A percentile compares a stretch with the other conserved stretches of the same genome.
These are phyloP conservation scores for Tyria jacobaeae DNA, from an alignment of 2,888 invertebrate species.

Conservation along the genomic window DNA sequence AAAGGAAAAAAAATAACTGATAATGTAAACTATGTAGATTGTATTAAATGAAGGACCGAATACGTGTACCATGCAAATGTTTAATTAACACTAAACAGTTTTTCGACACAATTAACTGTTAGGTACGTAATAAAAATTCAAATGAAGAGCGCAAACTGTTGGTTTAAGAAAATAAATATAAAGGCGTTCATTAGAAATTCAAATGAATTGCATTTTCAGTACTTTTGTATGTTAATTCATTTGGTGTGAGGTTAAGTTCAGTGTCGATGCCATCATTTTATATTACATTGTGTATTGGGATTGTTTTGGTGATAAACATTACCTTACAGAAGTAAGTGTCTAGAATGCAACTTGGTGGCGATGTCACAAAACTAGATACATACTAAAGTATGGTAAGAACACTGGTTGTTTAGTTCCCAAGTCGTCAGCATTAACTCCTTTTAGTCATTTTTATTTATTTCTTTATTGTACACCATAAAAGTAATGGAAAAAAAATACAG, in stretches of 20 bases:
- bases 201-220: constrained; percentile 80
- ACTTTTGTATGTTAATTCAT: constrained; percentile 83
- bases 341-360: neutral
- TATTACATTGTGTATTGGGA: constrained; percentile 57
- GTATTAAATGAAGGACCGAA: constrained; percentile 26
- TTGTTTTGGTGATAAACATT: constrained; percentile 23
- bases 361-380: neutral
- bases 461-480: too few relatives aligned
- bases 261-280: constrained; percentile 72
- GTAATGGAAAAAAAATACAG: too few relatives aligned
- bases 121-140: constrained; percentile 59
- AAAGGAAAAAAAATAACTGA: constrained; percentile 10
- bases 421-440: neutral
- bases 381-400: neutral
- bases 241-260: constrained; percentile 83
- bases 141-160: constrained; percentile 58
- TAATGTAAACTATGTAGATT: constrained; percentile 8
- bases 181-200: constrained; percentile 72
- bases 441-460: too few relatives aligned
- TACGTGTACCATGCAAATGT: constrained; percentile 37
- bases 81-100: constrained; percentile 42
- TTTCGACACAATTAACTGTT: constrained; percentile 48
- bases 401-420: neutral
- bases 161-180: constrained; percentile 64
- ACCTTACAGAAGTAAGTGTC: neutral